A percentile compares a stretch with the other conserved stretches of the same genome.
These are phyloP conservation scores for Mamestra configurata DNA, from an alignment of 1,140 invertebrate species.

Conservation along the genomic window DNA sequence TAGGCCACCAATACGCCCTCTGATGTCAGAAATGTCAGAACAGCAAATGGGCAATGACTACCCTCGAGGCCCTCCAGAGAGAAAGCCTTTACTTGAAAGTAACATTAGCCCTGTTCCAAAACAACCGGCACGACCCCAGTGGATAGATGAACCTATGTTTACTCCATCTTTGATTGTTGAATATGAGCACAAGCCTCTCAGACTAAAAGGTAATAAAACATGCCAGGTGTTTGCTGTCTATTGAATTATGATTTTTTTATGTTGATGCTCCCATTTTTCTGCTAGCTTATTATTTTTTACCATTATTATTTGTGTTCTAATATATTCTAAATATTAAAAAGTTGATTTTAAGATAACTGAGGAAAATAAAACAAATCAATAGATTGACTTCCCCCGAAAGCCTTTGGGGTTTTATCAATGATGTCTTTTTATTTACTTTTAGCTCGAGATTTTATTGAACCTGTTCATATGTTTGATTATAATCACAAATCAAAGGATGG, in stretches of 20 bases:
- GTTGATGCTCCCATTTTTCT: background rate
- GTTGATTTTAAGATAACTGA: too few relatives aligned
- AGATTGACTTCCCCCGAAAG: too few relatives aligned
- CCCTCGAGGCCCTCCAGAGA: conserved; percentile 49
- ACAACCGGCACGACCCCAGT: conserved; percentile 67
- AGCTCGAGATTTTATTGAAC: conserved; percentile 87
- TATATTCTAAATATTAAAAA: too few relatives aligned
- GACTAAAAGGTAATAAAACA: conserved; percentile 80
- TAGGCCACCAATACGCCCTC: conserved; percentile 53
- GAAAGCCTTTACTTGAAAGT: conserved; percentile 53
- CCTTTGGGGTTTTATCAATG: background rate
- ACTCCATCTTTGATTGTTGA: conserved; percentile 91
- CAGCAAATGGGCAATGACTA: conserved; percentile 59
- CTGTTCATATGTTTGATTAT: conserved; percentile 89
- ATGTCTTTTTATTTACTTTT: conserved; percentile 61
- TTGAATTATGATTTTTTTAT: background rate
- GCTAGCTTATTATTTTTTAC: too few relatives aligned
- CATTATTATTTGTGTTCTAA: too few relatives aligned
- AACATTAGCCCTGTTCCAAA: conserved; percentile 53
- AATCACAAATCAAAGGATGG: conserved; percentile 87
- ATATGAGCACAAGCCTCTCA: conserved; percentile 90
- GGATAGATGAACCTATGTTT: conserved; percentile 82
- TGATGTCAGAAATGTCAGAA: conserved; percentile 47
- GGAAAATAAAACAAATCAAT: too few relatives aligned
- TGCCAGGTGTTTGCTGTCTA: conserved; percentile 4